Percentiles rank a stretch among this genome's conserved stretches.
Evolutionary conservation across 30 jellyfish, hydroid and myxozoan species (phyloP).

Genomic region (Cassiopea xamachana): DNA sequence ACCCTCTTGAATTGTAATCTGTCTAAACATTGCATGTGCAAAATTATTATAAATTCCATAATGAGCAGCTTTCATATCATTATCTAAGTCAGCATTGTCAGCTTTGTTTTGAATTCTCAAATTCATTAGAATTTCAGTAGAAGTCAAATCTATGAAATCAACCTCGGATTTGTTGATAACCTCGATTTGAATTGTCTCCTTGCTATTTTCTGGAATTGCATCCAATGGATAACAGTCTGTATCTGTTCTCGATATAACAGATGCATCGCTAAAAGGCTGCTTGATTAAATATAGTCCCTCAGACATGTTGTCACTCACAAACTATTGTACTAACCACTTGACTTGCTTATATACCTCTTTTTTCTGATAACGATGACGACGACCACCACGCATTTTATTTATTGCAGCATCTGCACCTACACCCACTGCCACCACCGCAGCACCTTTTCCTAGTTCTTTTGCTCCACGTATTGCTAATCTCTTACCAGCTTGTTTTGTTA

Average conservation of each 20-base stretch:
- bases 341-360: neutral
- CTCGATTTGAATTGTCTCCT: neutral
- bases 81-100: neutral
- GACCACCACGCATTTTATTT: neutral
- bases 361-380: neutral
- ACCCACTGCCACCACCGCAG: neutral
- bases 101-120: neutral
- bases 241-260: neutral
- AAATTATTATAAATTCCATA: neutral
- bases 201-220: neutral
- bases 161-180: neutral
- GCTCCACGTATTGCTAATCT: neutral
- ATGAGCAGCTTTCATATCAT: neutral
- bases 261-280: neutral
- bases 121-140: neutral
- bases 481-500: neutral
- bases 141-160: neutral
- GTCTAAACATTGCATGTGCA: neutral
- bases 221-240: slow-evolving; percentile 6
- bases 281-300: neutral
- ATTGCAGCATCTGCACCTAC: neutral
- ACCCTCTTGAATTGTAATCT: slow-evolving; percentile 3
- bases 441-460: neutral
- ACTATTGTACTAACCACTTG: neutral
- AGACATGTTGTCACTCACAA: neutral